phyloP scores from a whole-genome alignment of 2,797 vertebrate genomes.

The Artibeus jamaicensis region DNA sequence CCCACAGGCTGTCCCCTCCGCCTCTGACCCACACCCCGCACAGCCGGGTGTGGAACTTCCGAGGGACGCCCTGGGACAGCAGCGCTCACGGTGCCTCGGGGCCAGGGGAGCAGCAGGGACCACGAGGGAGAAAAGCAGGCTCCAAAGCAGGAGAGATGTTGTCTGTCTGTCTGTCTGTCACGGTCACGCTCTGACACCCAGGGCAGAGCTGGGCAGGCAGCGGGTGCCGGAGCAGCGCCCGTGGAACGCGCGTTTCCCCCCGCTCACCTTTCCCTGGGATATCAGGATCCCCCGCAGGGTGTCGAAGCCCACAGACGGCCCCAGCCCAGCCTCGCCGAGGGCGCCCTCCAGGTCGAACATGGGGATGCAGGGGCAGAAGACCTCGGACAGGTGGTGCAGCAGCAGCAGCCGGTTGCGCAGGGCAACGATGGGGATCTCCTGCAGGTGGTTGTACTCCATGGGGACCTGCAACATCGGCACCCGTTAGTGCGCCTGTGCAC shows the following conservation, averaged over 20 bases:
- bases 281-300: conserved; percentile 96
- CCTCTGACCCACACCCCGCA: neutral
- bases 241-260: neutral
- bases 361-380: conserved; percentile 98
- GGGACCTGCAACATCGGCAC: conserved; percentile 87
- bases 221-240: neutral
- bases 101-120: neutral
- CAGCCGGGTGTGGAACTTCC: no score
- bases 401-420: conserved; percentile 95
- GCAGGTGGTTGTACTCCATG: conserved; percentile 99
- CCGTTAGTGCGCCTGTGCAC: fast-evolving
- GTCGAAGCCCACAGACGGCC: conserved; percentile 95
- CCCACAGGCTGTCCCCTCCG: neutral
- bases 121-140: neutral
- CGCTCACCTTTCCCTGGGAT: conserved; percentile 95
- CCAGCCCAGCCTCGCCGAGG: conserved; percentile 93
- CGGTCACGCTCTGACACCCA: neutral
- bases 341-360: conserved; percentile 99
- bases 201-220: neutral
- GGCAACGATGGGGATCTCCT: conserved; percentile 94
- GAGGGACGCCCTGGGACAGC: fast-evolving
- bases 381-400: conserved; percentile 97
- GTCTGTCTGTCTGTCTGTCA: neutral
- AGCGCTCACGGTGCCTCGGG: neutral
- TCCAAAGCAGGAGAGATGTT: neutral